Evolutionary conservation across 2,888 invertebrate genomes (phyloP), one percentile per base, ranked within the genome.

Genomic region (Notocelia uddmanniana): DNA sequence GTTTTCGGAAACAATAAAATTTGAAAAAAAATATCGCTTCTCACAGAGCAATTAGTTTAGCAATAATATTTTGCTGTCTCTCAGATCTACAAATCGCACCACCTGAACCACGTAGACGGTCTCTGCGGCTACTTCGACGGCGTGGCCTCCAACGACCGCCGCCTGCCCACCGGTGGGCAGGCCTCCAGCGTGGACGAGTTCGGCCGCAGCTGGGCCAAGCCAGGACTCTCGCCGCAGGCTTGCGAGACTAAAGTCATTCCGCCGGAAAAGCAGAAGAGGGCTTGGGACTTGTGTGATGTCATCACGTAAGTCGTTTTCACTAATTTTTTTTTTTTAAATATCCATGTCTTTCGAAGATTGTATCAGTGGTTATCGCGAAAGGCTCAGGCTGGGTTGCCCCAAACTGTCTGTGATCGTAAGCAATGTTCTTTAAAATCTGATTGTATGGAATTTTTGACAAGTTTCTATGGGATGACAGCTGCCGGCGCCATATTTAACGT

Each of bases 91-190:
- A 95, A 95, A 66, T 95, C 95, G 77, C 91, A 96, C 76, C 85
- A 91, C 21, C n/a, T 64, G 73, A 94, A 95, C 10, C 92, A 94
- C 54, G 96, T 97, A 0, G 97, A 97, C 79, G 98, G 98, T 0
- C 89, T 98, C 11, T 98, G 98, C 83, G 98, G 98, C 1, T 96
- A 95, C 73, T 97, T 95, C 85, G 97, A 97, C 86, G 96, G 95
- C 1, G 88, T 94, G 34, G 79, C 91, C 0, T 79, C 83, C 55
- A 97, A 97, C 85, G 98, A 98, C 83, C 95, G 96, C 62, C 94
- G 95, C 2, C 93, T 95, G 74, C 97, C 97, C 0, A 95, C 95
- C 83, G 97, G 97, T 0, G 83, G 81, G 0, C 81, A 93, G 1
- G 95, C 96, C 0, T 83, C 92, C 66, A 95, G 95, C 58, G 96